Evolutionary conservation across 2,888 invertebrate species (phyloP).

Genomic region (Drosophila gaucha): DNA sequence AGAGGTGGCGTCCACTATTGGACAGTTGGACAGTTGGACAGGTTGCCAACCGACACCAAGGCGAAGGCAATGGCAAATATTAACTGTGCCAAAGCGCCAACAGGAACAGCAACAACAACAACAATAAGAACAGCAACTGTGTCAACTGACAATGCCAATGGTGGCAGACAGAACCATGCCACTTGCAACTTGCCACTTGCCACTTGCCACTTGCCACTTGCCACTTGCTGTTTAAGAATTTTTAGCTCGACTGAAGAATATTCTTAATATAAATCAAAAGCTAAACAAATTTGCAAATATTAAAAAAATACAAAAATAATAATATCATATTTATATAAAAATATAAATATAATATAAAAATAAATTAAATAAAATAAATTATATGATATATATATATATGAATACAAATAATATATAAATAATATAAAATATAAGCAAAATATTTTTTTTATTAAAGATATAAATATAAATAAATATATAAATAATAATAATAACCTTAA

Average conservation of each 20-base stretch:
- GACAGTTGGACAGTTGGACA: slow-evolving; percentile 21
- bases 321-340: not conserved
- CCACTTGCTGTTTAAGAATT: not conserved
- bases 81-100: slow-evolving; percentile 47
- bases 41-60: slow-evolving; percentile 18
- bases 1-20: too few species aligned
- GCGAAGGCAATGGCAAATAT: slow-evolving; percentile 30
- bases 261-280: not conserved
- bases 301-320: not conserved
- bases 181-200: slow-evolving; percentile 9
- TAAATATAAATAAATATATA: not conserved
- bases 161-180: slow-evolving; percentile 24
- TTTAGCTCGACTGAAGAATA: not conserved
- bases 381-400: too few species aligned
- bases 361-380: not conserved
- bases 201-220: slow-evolving; percentile 11
- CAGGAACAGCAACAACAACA: slow-evolving; percentile 17
- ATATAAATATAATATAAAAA: not conserved
- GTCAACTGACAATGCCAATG: slow-evolving; percentile 24
- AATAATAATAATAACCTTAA: not conserved
- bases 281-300: not conserved
- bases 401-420: not conserved
- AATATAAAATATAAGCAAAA: not conserved
- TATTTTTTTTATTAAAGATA: not conserved
- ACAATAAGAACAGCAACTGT: slow-evolving; percentile 10